Percentiles rank a stretch among this genome's conserved stretches.
Evolutionary conservation across 2,888 invertebrate genomes (phyloP).

Genomic region (Eupithecia dodoneata): DNA sequence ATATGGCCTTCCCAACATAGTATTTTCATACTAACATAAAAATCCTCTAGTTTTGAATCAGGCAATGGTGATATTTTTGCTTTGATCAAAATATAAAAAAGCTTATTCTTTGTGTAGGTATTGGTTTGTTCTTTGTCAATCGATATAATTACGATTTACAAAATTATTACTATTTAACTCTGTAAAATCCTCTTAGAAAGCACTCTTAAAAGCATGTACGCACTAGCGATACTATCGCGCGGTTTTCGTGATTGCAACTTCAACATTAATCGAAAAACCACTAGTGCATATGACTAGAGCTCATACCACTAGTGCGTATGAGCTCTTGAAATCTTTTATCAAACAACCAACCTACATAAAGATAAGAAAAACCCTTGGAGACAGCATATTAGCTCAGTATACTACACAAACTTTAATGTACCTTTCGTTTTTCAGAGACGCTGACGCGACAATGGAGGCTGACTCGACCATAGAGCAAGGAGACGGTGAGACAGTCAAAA

Average conservation of each 20-base stretch:
- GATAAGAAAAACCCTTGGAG: conserved; percentile 8
- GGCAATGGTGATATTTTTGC: conserved; percentile 2
- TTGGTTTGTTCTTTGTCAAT: background rate
- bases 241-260: background rate
- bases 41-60: conserved; percentile 8
- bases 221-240: background rate
- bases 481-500: conserved; percentile 76
- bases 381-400: conserved; percentile 5
- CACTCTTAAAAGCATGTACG: background rate
- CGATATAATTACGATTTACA: too few species aligned
- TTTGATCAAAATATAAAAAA: background rate
- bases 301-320: background rate
- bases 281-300: background rate
- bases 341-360: background rate
- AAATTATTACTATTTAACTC: background rate
- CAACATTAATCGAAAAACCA: background rate
- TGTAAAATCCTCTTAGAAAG: background rate
- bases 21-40: conserved; percentile 11
- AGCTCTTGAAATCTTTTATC: background rate
- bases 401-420: conserved; percentile 6
- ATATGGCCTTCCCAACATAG: background rate
- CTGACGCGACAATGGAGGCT: conserved; percentile 67
- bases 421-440: conserved; percentile 50
- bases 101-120: background rate
- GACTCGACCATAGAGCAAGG: conserved; percentile 67